Evolutionary conservation across 2,888 invertebrate species (phyloP), one percentile per base, ranked within the genome.

Genomic region (Anarsia innoxiella): DNA sequence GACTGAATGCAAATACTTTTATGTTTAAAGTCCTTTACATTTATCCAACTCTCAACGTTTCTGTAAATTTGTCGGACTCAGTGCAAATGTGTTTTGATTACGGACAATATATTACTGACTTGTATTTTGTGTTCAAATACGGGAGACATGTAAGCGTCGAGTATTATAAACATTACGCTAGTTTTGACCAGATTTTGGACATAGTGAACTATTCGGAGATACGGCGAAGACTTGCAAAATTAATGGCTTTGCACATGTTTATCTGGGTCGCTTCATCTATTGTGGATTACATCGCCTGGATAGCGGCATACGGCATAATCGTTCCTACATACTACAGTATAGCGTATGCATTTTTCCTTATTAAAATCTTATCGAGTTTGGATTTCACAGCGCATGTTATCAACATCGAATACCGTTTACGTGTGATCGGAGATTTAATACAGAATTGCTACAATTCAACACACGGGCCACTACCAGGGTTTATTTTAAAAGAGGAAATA

Each of bases 241-340:
- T 63, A 1, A 49, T 69, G 12, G 26, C 35, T 1, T 36, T 66
- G 25, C 66, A 67, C 19, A 34, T 48, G 1, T 34, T 47, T 0
- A 46, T 71, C 32, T 80, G 72, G 75, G 9, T 14, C 6, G 11
- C 11, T 4, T 62, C 53, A 34, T 63, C 66, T 2, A 9, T 44
- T 1, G 53, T 53, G 9, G 80, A 80, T 45, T 67, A 57, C 23
- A 41, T 37, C 11, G 63, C 69, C 1, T 79, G 79, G 79, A 34
- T 37, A 2, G 2, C 64, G 1, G 57, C 47, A 14, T 68, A 54
- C 28, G 74, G n/a, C 2, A 8, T 27, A 4, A 12, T 12, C 25
- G 9, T 15, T 3, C 35, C 35, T 1, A 2, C 16, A 1, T 4
- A 19, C 11, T 35, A 28, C 23, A 3, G 12, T 9, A 9, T 16